Percentiles rank a stretch among this genome's conserved stretches.
Evolutionary conservation across 2,888 invertebrate species (phyloP).

Genomic region (Catocala fraxini): DNA sequence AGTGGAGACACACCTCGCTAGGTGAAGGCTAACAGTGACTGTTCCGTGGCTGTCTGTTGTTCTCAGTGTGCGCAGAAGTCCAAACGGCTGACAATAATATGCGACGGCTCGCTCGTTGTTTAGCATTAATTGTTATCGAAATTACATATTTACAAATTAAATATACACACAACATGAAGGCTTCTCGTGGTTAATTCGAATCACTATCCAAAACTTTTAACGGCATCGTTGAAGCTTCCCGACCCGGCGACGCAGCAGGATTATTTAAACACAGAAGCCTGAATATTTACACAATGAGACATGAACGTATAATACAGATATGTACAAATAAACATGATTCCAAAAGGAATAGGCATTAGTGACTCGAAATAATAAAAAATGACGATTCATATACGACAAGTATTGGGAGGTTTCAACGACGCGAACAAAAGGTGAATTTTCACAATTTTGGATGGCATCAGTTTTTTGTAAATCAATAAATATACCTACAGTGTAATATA

Average conservation of each 20-base stretch:
- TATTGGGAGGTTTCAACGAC: slow-evolving; percentile 65
- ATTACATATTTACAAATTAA: slow-evolving; percentile 83
- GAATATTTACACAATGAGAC: slow-evolving; percentile 58
- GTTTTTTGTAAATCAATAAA: slow-evolving; percentile 60
- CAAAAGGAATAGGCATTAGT: slow-evolving; percentile 50
- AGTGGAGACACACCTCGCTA: slow-evolving; percentile 64
- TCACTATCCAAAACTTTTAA: slow-evolving; percentile 64
- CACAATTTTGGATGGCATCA: slow-evolving; percentile 73
- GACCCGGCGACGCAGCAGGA: slow-evolving; percentile 30
- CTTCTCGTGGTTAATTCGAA: slow-evolving; percentile 75
- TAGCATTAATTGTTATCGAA: slow-evolving; percentile 79
- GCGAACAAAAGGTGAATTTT: slow-evolving; percentile 51
- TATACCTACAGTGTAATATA: slow-evolving; percentile 59
- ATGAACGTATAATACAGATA: slow-evolving; percentile 71
- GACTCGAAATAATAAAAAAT: slow-evolving; percentile 46
- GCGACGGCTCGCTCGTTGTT: slow-evolving; percentile 80
- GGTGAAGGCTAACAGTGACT: slow-evolving; percentile 36
- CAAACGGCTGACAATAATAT: slow-evolving; percentile 70
- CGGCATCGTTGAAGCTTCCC: slow-evolving; percentile 69
- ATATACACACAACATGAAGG: slow-evolving; percentile 77
- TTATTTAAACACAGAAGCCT: slow-evolving; percentile 42
- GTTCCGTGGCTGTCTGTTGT: slow-evolving; percentile 40
- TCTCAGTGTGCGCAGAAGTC: slow-evolving; percentile 82
- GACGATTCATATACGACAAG: slow-evolving; percentile 30
- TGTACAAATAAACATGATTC: slow-evolving; percentile 72